These are phyloP conservation scores for Ochropleura leucogaster DNA, from an alignment of 2,888 invertebrate species.

Conservation along the genomic window DNA sequence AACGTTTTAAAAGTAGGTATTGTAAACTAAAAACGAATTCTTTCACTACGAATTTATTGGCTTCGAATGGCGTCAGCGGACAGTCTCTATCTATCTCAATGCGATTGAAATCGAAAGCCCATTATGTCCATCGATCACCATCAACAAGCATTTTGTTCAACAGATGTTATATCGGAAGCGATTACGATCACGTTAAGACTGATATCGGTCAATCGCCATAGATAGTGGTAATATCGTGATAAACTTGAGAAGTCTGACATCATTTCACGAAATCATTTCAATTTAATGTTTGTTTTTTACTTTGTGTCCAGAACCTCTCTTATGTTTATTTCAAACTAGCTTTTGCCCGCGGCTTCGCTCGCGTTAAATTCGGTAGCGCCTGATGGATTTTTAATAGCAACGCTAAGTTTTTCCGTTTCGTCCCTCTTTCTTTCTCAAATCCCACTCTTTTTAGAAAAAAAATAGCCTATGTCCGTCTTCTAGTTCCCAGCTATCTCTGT, in stretches of 20 bases:
- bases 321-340: no score
- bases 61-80: neutral
- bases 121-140: conserved; percentile 41
- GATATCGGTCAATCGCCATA: conserved; percentile 16
- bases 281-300: no score
- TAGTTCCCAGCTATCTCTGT: no score
- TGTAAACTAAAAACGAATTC: conserved; percentile 18
- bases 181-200: conserved; percentile 25
- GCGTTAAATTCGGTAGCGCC: no score
- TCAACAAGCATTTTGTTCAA: conserved; percentile 33
- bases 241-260: neutral
- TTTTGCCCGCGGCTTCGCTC: no score
- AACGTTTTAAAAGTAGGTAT: neutral
- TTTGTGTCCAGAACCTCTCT: no score
- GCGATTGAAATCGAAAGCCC: conserved; percentile 24
- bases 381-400: no score
- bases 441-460: no score
- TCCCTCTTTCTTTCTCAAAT: no score
- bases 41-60: conserved; percentile 7
- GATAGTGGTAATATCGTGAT: neutral
- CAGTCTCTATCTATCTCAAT: conserved; percentile 19
- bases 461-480: no score
- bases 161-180: conserved; percentile 15
- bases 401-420: no score
- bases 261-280: neutral